Evolutionary conservation across 2,797 vertebrate genomes (phyloP), one percentile per base, ranked within the genome.

Genomic region (Chromis chromis): DNA sequence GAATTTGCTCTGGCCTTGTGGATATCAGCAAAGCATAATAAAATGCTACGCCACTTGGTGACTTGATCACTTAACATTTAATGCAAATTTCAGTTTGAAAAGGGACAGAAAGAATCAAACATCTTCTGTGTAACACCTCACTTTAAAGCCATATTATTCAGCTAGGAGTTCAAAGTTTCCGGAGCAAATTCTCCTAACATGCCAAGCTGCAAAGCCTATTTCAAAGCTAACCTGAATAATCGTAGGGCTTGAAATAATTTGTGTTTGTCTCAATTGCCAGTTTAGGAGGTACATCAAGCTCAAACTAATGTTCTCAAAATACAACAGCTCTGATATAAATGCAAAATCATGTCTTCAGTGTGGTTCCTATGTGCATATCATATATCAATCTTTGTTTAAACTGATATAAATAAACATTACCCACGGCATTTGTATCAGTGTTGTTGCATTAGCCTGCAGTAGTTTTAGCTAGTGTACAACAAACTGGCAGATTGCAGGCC

Each of bases 1-100:
- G 87, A 92, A 91, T 94, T 93, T 93, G 85, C 91, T 91, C 66
- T 91, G 90, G 87, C 65, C 76, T 80, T 80, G 61, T 59, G 19
- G 31, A 65, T 44, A 65, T 60, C 12, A 70, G 33, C 22, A 70
- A 27, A 62, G 33, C 24, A 71, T 10, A 7, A 64, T 48, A 55
- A 48, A 54, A 67, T 52, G 13, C 50, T 42, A 66, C 14, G 40
- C 57, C 12, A 36, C 10, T 13, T 24, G 24, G 44, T 3, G 25
- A 64, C 22, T 40, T 59, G 5, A 39, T 55, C 31, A 31, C 31
- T 31, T 31, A 7, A 21, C 50, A 49, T 48, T 61, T 67, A 19
- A 17, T 11, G n/a, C 16, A 72, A 72, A 68, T 60, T 24, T 65
- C 4, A 69, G 68, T 81, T 76, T 44, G 24, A 48, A 69, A 70